A percentile compares a stretch with the other conserved stretches of the same genome.
Conservation (phyloP, 2,888 invertebrate species). For the Ceramica pisi region DNA sequence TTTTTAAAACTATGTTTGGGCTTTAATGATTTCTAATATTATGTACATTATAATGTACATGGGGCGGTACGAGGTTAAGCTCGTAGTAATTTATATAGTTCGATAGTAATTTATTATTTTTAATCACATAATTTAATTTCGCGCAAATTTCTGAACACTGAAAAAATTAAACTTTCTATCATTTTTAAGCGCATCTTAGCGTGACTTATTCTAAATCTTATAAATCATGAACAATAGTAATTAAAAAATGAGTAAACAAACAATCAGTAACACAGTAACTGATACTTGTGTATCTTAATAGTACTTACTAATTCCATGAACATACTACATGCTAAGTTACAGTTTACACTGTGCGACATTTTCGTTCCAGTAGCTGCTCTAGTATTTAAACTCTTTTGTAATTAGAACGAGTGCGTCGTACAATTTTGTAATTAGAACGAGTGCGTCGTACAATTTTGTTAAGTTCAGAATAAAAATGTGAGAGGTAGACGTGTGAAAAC, state of each 20-base stretch:
- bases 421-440: constrained; percentile 59
- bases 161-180: neutral
- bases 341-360: constrained; percentile 15
- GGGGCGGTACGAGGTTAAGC: too few species aligned
- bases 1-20: too few species aligned
- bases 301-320: neutral
- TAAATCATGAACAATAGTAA: neutral
- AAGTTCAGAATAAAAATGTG: constrained; percentile 53
- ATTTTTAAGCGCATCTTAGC: neutral
- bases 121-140: constrained; percentile 8
- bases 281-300: neutral
- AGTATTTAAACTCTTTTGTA: constrained; percentile 57
- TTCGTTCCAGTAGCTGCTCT: constrained; percentile 25
- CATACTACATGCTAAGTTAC: neutral
- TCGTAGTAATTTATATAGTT: too few species aligned
- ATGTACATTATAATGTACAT: too few species aligned
- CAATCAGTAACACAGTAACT: constrained; percentile 7
- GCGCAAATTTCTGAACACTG: neutral
- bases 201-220: constrained; percentile 7
- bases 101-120: neutral
- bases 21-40: too few species aligned
- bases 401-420: constrained; percentile 56
- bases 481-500: constrained; percentile 53
- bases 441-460: constrained; percentile 51
- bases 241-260: constrained; percentile 3